A percentile compares a stretch with the other conserved stretches of the same genome.
These are phyloP conservation scores for Barnardius zonarius DNA, from an alignment of 2,113 vertebrate genomes.

Conservation along the genomic window DNA sequence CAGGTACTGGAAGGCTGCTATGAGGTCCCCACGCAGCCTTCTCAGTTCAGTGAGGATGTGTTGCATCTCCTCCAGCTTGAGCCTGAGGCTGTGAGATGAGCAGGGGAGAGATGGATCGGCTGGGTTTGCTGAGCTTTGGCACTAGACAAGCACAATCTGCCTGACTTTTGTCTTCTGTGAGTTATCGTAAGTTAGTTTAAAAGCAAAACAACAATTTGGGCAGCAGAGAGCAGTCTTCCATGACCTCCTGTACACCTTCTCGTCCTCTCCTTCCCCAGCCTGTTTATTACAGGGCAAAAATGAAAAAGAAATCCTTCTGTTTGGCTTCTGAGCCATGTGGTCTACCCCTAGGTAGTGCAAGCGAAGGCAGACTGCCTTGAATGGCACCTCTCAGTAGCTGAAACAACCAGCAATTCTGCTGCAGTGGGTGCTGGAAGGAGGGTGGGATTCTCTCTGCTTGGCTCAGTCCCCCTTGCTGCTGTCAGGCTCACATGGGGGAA, in stretches of 20 bases:
- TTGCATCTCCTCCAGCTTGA: not conserved
- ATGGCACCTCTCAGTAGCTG: not conserved
- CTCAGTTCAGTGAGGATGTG: not conserved
- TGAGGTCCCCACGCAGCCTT: too few relatives aligned
- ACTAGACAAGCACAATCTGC: not conserved
- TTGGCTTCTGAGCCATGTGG: not conserved
- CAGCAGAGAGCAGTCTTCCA: not conserved
- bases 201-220: not conserved
- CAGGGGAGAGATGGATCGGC: not conserved
- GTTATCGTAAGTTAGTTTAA: not conserved
- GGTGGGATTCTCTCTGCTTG: accelerated
- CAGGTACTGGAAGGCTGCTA: too few relatives aligned
- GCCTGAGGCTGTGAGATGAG: not conserved
- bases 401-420: not conserved
- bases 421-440: not conserved
- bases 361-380: not conserved
- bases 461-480: not conserved
- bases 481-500: not conserved
- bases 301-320: not conserved
- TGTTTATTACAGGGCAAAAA: not conserved
- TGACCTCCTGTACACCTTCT: not conserved
- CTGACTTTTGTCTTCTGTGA: not conserved
- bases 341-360: not conserved
- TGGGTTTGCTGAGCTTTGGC: not conserved
- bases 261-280: accelerated